phyloP scores from a whole-genome alignment of 2,888 invertebrate genomes.

The Xestoiulus laeticollis region DNA sequence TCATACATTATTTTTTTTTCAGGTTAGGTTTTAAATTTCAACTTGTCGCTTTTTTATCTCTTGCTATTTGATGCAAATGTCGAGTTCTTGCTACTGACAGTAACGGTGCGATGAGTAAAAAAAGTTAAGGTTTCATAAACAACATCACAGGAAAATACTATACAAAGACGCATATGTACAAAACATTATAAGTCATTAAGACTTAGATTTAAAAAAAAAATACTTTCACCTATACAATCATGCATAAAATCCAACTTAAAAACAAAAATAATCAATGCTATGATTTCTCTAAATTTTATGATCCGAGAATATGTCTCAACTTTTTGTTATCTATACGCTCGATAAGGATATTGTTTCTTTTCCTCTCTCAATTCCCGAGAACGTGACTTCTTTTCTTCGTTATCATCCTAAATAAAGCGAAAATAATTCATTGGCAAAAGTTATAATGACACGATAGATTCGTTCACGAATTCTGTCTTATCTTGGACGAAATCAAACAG shows the following conservation, averaged over 20 bases:
- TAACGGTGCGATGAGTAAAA: slow-evolving; percentile 48
- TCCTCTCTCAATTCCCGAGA: slow-evolving; percentile 46
- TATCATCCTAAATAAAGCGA: slow-evolving; percentile 42
- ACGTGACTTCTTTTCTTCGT: slow-evolving; percentile 45
- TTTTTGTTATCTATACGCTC: no score
- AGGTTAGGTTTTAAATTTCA: neutral
- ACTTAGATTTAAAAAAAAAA: no score
- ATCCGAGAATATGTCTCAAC: no score
- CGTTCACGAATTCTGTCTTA: no score
- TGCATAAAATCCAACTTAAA: no score
- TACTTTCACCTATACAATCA: no score
- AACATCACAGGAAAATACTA: neutral
- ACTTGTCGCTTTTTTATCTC: neutral
- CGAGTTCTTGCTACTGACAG: slow-evolving; percentile 30
- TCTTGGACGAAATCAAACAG: no score
- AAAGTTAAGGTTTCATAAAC: slow-evolving; percentile 30
- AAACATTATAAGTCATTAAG: neutral
- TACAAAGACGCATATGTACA: neutral
- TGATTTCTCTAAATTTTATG: no score
- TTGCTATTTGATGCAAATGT: neutral
- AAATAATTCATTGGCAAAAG: neutral
- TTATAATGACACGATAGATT: no score
- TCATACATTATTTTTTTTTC: neutral
- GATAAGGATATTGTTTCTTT: slow-evolving; percentile 52
- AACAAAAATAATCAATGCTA: no score